phyloP scores from a whole-genome alignment of 92 coral and sea anemone species.

The Zoanthus gigantus region DNA sequence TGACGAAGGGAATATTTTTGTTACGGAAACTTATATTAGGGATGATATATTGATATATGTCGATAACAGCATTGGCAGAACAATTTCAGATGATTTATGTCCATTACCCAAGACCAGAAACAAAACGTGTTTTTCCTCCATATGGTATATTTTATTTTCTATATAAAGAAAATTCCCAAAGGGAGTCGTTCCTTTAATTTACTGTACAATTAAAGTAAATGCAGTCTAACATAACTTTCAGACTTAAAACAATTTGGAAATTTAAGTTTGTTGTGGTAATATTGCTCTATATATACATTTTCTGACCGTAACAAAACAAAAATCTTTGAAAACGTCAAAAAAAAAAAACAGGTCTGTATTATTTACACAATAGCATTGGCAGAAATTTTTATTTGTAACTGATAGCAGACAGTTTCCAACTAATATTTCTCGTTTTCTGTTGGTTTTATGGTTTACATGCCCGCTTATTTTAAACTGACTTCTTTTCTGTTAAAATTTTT shows the following conservation, averaged over 20 bases:
- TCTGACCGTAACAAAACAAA: not conserved
- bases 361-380: not conserved
- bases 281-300: not conserved
- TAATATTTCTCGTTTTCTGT: not conserved
- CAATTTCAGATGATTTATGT: not conserved
- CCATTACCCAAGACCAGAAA: not conserved
- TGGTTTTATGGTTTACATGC: not conserved
- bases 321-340: not conserved
- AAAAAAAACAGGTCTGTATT: not conserved
- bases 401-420: not conserved
- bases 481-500: not conserved
- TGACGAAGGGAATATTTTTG: no score
- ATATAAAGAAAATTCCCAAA: constrained; percentile 1
- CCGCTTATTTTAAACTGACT: not conserved
- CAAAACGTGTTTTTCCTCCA: not conserved
- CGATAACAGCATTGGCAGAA: no score
- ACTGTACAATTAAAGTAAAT: not conserved
- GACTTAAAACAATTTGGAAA: not conserved
- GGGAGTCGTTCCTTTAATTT: constrained; percentile 1
- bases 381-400: not conserved
- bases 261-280: not conserved
- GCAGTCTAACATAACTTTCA: not conserved
- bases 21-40: no score
- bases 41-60: no score
- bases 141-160: not conserved